A percentile compares a stretch with the other conserved stretches of the same genome.
phyloP scores from a whole-genome alignment of 2,888 invertebrate genomes.

The Hymenopus coronatus region DNA sequence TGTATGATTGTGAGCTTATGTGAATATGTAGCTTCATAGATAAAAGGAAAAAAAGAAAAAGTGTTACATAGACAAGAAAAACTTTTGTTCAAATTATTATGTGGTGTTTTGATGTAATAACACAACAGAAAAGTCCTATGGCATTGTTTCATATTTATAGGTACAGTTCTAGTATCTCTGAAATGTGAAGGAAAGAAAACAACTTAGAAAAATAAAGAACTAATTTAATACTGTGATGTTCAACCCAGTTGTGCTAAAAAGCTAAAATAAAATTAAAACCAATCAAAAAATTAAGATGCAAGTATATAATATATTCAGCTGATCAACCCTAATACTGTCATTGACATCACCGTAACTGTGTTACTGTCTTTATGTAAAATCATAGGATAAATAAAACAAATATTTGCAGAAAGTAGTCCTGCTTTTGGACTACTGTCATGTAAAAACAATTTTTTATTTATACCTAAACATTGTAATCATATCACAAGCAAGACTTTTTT shows the following conservation, averaged over 20 bases:
- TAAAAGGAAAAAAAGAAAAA: neutral
- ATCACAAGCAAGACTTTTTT: neutral
- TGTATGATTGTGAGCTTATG: constrained; percentile 28
- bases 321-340: neutral
- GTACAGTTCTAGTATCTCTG: neutral
- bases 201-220: neutral
- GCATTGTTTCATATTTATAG: neutral
- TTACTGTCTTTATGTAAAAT: constrained; percentile 31
- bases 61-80: constrained; percentile 2
- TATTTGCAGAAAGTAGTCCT: constrained; percentile 24
- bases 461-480: neutral
- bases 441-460: neutral
- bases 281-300: neutral
- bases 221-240: neutral
- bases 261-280: neutral
- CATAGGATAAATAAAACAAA: constrained; percentile 32
- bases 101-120: constrained; percentile 19
- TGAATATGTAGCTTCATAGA: constrained; percentile 26
- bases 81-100: constrained; percentile 13
- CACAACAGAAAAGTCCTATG: neutral
- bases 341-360: constrained; percentile 16
- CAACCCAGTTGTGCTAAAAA: neutral
- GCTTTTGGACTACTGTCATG: neutral
- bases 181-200: neutral
- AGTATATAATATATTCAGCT: neutral